Evolutionary conservation across 2,113 vertebrate species (phyloP).

Genomic region (Sciurus niger): DNA sequence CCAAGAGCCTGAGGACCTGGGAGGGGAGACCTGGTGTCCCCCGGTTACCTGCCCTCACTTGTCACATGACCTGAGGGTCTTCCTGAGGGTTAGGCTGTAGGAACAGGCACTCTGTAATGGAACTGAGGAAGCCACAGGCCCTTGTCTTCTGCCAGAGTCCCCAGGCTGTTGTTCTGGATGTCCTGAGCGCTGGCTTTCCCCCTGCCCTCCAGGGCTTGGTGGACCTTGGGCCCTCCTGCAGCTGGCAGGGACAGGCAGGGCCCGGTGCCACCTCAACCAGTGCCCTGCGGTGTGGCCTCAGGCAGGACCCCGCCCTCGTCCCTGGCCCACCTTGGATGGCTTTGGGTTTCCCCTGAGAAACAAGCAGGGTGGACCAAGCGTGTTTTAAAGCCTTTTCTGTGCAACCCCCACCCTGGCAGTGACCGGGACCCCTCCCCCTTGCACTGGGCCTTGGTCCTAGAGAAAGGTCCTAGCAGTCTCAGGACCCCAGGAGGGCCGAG

Average conservation of each 20-base stretch:
- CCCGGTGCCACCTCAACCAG: background rate
- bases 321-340: background rate
- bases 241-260: rapidly evolving
- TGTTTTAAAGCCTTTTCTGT: background rate
- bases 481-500: too few species aligned
- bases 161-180: rapidly evolving
- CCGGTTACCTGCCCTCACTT: background rate
- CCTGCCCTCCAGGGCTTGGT: rapidly evolving
- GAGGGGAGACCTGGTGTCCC: too few species aligned
- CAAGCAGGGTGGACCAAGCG: background rate
- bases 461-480: background rate
- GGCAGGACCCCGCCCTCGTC: background rate
- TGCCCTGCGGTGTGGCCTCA: background rate
- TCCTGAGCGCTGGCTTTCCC: background rate
- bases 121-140: background rate
- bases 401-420: rapidly evolving
- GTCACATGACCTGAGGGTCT: background rate
- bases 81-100: too few species aligned
- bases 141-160: background rate
- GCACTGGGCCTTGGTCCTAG: background rate
- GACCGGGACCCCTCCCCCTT: background rate
- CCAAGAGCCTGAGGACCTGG: background rate
- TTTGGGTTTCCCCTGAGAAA: background rate
- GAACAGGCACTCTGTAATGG: background rate
- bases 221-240: background rate